phyloP scores from a whole-genome alignment of 2,888 invertebrate species.

The Eupeodes luniger region DNA sequence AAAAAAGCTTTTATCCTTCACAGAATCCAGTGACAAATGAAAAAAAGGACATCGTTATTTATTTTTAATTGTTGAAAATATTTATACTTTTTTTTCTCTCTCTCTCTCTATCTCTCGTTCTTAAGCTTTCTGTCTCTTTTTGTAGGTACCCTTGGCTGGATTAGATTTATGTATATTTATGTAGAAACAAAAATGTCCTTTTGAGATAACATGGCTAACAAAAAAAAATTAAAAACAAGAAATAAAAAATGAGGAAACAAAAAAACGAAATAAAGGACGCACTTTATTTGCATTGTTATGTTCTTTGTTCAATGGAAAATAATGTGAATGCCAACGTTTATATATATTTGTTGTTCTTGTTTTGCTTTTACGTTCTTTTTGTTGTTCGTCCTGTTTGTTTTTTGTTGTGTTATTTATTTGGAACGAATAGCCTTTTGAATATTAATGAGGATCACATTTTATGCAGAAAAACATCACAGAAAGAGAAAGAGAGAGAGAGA shows the following conservation, averaged over 20 bases:
- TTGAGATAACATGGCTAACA: slow-evolving; percentile 38
- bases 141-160: not conserved
- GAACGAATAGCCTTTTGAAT: slow-evolving; percentile 67
- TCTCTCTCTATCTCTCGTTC: no score
- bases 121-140: not conserved
- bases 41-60: slow-evolving; percentile 70
- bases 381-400: not conserved
- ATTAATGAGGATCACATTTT: slow-evolving; percentile 62
- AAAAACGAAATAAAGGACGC: slow-evolving; percentile 50
- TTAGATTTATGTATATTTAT: slow-evolving; percentile 44
- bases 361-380: slow-evolving; percentile 2
- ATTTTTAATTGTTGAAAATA: slow-evolving; percentile 57
- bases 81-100: not conserved
- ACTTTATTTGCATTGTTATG: slow-evolving; percentile 73
- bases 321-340: slow-evolving; percentile 49
- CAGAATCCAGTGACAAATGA: slow-evolving; percentile 46
- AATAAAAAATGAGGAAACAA: slow-evolving; percentile 25
- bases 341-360: slow-evolving; percentile 6
- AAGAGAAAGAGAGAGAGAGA: not conserved
- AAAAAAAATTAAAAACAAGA: slow-evolving; percentile 14
- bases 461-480: not conserved
- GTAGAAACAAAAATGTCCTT: slow-evolving; percentile 38
- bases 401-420: slow-evolving; percentile 35
- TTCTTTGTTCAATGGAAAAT: slow-evolving; percentile 63
- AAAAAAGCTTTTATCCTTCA: slow-evolving; percentile 50